Conservation (phyloP, 2,113 vertebrate genomes). For the Gobius niger region DNA sequence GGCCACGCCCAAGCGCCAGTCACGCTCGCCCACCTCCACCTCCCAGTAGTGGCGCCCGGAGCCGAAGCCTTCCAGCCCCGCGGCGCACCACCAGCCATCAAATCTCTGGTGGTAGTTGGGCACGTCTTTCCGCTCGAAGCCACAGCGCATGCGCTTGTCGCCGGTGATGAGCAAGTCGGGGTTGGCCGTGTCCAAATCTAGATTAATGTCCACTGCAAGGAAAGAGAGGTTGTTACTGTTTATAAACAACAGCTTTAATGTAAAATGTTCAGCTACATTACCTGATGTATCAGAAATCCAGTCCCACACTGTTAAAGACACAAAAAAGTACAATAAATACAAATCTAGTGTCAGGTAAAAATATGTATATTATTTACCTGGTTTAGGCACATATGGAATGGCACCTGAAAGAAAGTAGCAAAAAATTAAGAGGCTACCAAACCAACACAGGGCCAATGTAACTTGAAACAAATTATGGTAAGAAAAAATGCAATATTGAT, state of each 20-base stretch:
- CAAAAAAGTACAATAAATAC: background rate
- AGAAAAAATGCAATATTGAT: no score
- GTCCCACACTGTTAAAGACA: conserved; percentile 71
- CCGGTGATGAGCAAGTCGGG: conserved; percentile 83
- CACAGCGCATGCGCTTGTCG: conserved; percentile 86
- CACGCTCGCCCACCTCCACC: conserved; percentile 82
- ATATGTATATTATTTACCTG: conserved; percentile 50
- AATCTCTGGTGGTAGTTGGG: conserved; percentile 78
- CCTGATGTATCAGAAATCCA: conserved; percentile 78
- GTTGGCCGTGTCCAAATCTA: conserved; percentile 78
- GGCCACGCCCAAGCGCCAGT: conserved; percentile 92
- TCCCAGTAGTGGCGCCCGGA: conserved; percentile 82
- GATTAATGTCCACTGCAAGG: conserved; percentile 81
- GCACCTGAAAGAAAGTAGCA: conserved; percentile 59
- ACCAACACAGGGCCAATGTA: no score
- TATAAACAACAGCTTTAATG: background rate
- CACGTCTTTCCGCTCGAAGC: conserved; percentile 80
- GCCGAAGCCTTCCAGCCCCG: conserved; percentile 71
- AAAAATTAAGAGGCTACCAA: background rate
- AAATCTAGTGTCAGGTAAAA: no score
- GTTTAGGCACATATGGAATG: conserved; percentile 74
- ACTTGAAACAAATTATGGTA: no score
- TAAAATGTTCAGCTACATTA: conserved; percentile 32
- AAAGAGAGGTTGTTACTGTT: background rate
- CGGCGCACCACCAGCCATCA: conserved; percentile 78